Evolutionary conservation across 1,140 invertebrate genomes (phyloP).

Genomic region (Cherax destructor): DNA sequence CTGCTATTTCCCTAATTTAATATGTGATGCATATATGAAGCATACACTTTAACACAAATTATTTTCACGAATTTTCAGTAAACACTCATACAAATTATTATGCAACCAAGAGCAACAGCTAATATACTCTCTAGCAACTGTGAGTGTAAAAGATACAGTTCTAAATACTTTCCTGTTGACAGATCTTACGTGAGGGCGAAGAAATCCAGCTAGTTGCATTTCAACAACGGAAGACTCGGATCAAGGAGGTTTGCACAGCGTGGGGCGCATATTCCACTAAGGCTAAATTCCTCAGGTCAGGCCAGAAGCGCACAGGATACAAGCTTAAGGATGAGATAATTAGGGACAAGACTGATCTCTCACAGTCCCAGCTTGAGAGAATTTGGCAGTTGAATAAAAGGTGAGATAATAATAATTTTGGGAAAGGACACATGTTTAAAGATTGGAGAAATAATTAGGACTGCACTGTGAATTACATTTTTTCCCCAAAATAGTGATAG

Average conservation of each 20-base stretch:
- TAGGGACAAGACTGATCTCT: conserved; percentile 33
- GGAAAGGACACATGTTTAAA: no score
- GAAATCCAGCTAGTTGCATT: conserved; percentile 46
- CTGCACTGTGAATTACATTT: background rate
- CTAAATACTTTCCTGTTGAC: background rate
- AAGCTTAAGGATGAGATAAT: conserved; percentile 39
- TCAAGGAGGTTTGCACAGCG: conserved; percentile 44
- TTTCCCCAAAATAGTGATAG: background rate
- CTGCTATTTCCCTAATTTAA: no score
- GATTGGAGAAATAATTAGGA: no score
- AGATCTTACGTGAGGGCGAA: conserved; percentile 12
- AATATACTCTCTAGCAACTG: no score
- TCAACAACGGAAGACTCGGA: conserved; percentile 15
- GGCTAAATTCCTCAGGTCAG: conserved; percentile 34
- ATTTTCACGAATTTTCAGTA: no score
- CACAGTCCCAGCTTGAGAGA: conserved; percentile 56
- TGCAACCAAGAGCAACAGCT: no score
- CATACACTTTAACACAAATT: no score
- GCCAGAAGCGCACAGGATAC: conserved; percentile 20
- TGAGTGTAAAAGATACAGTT: no score
- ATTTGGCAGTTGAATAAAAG: conserved; percentile 53
- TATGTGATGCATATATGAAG: no score
- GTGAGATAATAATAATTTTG: background rate
- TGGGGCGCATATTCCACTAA: conserved; percentile 54
- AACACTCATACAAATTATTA: no score